A percentile compares a stretch with the other conserved stretches of the same genome.
Conservation (phyloP, 2,888 invertebrate genomes). For the Psococerastis gibbosa region DNA sequence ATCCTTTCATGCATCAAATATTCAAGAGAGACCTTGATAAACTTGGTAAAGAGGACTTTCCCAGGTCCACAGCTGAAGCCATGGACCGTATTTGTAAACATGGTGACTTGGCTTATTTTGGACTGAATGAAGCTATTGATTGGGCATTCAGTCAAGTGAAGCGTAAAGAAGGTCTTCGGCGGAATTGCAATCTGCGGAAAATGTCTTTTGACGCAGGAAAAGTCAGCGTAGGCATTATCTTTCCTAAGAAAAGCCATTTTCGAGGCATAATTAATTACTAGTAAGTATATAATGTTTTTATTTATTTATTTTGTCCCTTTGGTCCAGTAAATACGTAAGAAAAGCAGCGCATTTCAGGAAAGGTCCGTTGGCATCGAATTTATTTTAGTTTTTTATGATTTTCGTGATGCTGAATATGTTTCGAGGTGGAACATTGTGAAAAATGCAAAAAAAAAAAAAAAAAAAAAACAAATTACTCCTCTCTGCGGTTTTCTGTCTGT, state of each 20-base stretch:
- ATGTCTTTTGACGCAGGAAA: neutral
- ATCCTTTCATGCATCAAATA: neutral
- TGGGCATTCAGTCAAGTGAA: neutral
- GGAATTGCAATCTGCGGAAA: neutral
- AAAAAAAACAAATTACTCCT: no score
- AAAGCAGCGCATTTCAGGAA: no score
- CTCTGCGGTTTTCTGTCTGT: no score
- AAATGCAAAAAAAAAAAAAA: no score
- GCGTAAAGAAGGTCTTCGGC: neutral
- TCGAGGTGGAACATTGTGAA: no score
- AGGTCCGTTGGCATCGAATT: no score
- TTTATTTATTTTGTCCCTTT: neutral
- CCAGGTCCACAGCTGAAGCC: neutral
- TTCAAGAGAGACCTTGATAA: neutral
- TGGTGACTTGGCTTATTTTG: neutral
- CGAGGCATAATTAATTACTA: slow-evolving; percentile 5
- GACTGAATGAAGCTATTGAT: neutral
- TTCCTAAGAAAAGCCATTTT: slow-evolving; percentile 5
- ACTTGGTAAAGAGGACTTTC: neutral
- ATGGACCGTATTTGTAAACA: neutral
- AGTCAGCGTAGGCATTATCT: slow-evolving; percentile 1
- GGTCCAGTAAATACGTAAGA: neutral
- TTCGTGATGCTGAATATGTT: no score
- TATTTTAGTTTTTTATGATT: no score
- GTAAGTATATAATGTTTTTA: neutral